Evolutionary conservation across 1,140 invertebrate species (phyloP), one percentile per base, ranked within the genome.

Genomic region (Panulirus ornatus): DNA sequence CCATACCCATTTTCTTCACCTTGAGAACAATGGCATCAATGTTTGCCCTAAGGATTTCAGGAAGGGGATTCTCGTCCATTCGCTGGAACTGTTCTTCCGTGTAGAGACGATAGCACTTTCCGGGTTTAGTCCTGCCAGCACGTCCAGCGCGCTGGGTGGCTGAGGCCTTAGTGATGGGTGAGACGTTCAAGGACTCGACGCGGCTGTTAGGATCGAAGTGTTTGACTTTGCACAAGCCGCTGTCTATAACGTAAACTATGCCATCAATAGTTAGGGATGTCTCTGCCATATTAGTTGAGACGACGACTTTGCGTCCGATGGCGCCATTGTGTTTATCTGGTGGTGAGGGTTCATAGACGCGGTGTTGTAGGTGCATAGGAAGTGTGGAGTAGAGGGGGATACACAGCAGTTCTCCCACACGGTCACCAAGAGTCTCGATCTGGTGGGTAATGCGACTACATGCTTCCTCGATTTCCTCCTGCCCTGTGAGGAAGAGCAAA

Each of bases 71-170:
- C 6, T 19, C n/a, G 30, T 30, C 8, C 66, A 70, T 70, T 70
- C 66, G n/a, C n/a, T n/a, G n/a, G n/a, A n/a, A n/a, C n/a, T n/a
- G n/a, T n/a, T n/a, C n/a, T n/a, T n/a, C n/a, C 22, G 66, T 14
- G n/a, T 70, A 70, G 8, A 70, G 66, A 8, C 66, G 66, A 30
- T 70, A 70, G n/a, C 66, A 70, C n/a, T 70, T 70, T 70, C 66
- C 66, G 8, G 66, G 66, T 11, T 30, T 30, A n/a, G 30, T 19
- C 5, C 66, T 19, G 9, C 66, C 66, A n/a, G 66, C 66, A n/a
- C 66, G 66, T 8, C 66, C 66, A 19, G 30, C 30, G 22, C 66
- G 22, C 66, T 70, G 66, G 22, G 5, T 70, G 66, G 66, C 66
- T 70, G 66, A 19, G n/a, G 19, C 30, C 66, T 70, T 19, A 8